Percentiles rank a stretch among this genome's conserved stretches.
These are phyloP conservation scores for Petrocephalus zakoni DNA, from an alignment of 2,113 vertebrate species.

Conservation along the genomic window DNA sequence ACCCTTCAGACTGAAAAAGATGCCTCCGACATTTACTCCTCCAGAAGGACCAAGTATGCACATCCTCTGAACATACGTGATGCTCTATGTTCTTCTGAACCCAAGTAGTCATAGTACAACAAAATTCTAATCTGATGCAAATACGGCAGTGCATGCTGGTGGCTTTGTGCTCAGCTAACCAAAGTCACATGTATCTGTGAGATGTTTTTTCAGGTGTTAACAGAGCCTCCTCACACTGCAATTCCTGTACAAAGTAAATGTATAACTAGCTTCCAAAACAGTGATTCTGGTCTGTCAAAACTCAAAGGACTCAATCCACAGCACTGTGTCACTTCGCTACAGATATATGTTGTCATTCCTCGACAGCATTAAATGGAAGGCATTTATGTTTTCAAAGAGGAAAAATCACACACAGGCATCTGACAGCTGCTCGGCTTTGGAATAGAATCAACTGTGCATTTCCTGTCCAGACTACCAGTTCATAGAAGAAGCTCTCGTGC, in stretches of 20 bases:
- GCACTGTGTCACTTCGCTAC: not conserved
- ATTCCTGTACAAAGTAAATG: not conserved
- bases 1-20: not conserved
- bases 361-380: not conserved
- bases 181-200: not conserved
- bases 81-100: not conserved
- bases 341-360: not conserved
- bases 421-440: not conserved
- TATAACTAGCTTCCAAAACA: not conserved
- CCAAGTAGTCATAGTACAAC: not conserved
- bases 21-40: conserved; percentile 2
- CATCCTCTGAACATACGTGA: not conserved
- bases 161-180: not conserved
- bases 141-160: not conserved
- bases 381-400: not conserved
- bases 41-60: not conserved
- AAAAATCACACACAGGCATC: not conserved
- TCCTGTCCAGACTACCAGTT: not conserved
- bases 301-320: not conserved
- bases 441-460: not conserved
- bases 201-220: not conserved
- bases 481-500: not conserved
- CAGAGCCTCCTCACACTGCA: not conserved
- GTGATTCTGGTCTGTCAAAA: not conserved
- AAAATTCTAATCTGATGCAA: not conserved